Conservation (phyloP, 2,888 invertebrate genomes). For the Pristionchus arcanus region DNA sequence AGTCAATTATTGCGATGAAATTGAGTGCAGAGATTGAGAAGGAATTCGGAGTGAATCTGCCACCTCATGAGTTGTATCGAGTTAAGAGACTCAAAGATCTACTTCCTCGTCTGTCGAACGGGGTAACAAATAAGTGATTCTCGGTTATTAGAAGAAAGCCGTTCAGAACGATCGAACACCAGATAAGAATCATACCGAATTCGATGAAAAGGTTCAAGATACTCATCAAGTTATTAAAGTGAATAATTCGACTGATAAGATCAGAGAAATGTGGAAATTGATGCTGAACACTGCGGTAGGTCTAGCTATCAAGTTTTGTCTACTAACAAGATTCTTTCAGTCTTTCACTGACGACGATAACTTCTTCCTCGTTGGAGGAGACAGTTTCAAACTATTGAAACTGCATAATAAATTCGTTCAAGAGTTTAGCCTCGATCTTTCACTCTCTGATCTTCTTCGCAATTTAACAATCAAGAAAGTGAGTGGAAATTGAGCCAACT, state of each 20-base stretch:
- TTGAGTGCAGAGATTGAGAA: conserved; percentile 57
- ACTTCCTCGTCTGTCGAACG: neutral
- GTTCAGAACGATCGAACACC: neutral
- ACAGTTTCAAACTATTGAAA: conserved; percentile 12
- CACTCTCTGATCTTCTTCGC: neutral
- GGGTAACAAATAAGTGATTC: neutral
- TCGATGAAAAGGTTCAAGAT: neutral
- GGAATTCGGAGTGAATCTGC: conserved; percentile 10
- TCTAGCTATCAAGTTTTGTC: neutral
- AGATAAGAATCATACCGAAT: neutral
- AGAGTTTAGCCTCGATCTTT: neutral
- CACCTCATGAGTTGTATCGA: neutral
- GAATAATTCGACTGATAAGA: neutral
- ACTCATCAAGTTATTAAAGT: neutral
- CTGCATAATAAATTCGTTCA: neutral
- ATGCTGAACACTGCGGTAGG: neutral
- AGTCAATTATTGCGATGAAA: conserved; percentile 63
- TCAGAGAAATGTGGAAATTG: neutral
- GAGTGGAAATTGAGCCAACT: neutral
- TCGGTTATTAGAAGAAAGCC: too few relatives aligned
- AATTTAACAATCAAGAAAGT: conserved; percentile 33
- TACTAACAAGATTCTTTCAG: neutral
- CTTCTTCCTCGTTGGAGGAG: conserved; percentile 46
- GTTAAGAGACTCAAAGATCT: neutral
- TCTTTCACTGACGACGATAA: conserved; percentile 13